Percentiles rank a stretch among this genome's conserved stretches.
Conservation (phyloP, 2,888 invertebrate species). For the Rhimphoctona megacephalus region DNA sequence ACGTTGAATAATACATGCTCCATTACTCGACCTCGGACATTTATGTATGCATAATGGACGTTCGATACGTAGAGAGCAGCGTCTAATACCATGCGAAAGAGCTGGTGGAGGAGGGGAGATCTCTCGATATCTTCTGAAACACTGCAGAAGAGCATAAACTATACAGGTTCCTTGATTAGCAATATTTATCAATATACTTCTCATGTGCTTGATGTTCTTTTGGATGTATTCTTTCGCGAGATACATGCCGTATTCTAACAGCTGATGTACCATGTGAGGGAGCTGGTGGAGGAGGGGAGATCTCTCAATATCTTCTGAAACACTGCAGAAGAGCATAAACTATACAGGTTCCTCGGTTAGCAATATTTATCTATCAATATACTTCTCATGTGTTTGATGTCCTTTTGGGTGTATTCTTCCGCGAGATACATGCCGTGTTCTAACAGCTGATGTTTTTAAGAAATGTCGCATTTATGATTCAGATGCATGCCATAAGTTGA, state of each 20-base stretch:
- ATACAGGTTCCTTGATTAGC: constrained; percentile 28
- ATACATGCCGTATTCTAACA: neutral
- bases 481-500: neutral
- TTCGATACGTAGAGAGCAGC: constrained; percentile 61
- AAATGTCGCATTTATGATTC: neutral
- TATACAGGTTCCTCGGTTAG: constrained; percentile 30
- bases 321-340: constrained; percentile 50
- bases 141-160: constrained; percentile 50
- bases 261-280: constrained; percentile 19
- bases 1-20: constrained; percentile 77
- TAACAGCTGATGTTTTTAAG: neutral
- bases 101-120: constrained; percentile 16
- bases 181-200: neutral
- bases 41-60: constrained; percentile 73
- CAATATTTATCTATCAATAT: neutral
- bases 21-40: constrained; percentile 72
- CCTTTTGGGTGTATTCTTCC: neutral
- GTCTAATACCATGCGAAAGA: constrained; percentile 16
- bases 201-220: neutral
- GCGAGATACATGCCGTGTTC: neutral
- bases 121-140: constrained; percentile 66
- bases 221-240: neutral
- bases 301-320: constrained; percentile 66
- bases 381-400: neutral
- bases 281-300: constrained; percentile 23